Conservation (phyloP, 1,140 invertebrate species). For the Phortica variegata region DNA sequence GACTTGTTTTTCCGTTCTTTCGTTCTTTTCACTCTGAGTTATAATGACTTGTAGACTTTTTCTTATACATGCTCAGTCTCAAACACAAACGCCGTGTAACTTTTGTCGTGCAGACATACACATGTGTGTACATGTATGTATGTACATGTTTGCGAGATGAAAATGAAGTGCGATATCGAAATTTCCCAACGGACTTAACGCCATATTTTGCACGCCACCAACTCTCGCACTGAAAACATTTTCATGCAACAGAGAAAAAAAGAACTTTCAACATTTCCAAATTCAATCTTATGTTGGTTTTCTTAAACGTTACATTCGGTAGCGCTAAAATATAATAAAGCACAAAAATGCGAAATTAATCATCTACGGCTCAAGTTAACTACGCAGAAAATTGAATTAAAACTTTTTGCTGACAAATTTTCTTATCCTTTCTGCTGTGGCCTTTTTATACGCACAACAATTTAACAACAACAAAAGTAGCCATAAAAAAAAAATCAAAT, state of each 20-base stretch:
- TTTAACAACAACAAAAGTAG: not conserved
- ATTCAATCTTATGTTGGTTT: too few species aligned
- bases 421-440: not conserved
- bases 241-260: not conserved
- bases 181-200: slow-evolving; percentile 55
- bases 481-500: slow-evolving; percentile 1
- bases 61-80: not conserved
- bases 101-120: not conserved
- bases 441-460: not conserved
- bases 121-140: not conserved
- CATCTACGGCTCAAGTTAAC: slow-evolving; percentile 50
- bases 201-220: slow-evolving; percentile 33
- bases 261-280: too few species aligned
- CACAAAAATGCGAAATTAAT: slow-evolving; percentile 54
- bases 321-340: slow-evolving; percentile 55
- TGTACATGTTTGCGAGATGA: slow-evolving; percentile 14
- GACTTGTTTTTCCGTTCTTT: too few species aligned
- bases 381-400: slow-evolving; percentile 55
- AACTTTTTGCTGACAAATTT: slow-evolving; percentile 27
- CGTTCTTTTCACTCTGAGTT: too few species aligned
- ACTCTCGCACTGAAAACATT: not conserved
- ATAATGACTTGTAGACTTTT: too few species aligned
- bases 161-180: slow-evolving; percentile 55
- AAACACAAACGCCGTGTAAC: not conserved
- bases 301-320: too few species aligned